A percentile compares a stretch with the other conserved stretches of the same genome.
Conservation (phyloP, 2,113 vertebrate genomes). For the Ceuthmochares aereus region DNA sequence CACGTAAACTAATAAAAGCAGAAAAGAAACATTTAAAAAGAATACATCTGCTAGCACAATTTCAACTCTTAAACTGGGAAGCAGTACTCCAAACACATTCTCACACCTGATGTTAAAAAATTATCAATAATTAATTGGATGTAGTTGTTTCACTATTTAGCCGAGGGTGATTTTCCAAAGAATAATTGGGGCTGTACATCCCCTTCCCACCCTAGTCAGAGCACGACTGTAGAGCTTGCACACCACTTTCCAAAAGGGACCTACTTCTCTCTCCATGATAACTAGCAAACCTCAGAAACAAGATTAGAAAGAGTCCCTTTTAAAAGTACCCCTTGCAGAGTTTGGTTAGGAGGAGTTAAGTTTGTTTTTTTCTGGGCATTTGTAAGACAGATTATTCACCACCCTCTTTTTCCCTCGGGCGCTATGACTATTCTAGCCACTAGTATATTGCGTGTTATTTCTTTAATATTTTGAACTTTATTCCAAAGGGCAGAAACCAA, state of each 20-base stretch:
- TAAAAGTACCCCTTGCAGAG: neutral
- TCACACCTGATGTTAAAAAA: neutral
- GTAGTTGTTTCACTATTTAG: constrained; percentile 18
- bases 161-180: neutral
- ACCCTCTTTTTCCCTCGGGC: neutral
- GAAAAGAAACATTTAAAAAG: neutral
- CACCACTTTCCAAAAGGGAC: neutral
- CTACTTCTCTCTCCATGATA: neutral
- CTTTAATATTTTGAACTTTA: constrained; percentile 58
- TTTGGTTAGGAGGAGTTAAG: constrained; percentile 6
- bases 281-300: neutral
- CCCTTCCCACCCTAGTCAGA: neutral
- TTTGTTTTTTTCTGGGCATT: neutral
- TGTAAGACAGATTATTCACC: constrained; percentile 41
- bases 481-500: constrained; percentile 60
- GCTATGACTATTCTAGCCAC: constrained; percentile 43
- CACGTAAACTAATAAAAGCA: neutral
- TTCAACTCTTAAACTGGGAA: neutral
- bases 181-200: neutral
- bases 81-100: neutral
- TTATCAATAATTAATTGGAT: constrained; percentile 2
- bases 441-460: constrained; percentile 54
- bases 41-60: neutral
- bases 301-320: neutral
- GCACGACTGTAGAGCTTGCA: neutral